Evolutionary conservation across 2,113 vertebrate genomes (phyloP).

Genomic region (Brachypteracias leptosomus): DNA sequence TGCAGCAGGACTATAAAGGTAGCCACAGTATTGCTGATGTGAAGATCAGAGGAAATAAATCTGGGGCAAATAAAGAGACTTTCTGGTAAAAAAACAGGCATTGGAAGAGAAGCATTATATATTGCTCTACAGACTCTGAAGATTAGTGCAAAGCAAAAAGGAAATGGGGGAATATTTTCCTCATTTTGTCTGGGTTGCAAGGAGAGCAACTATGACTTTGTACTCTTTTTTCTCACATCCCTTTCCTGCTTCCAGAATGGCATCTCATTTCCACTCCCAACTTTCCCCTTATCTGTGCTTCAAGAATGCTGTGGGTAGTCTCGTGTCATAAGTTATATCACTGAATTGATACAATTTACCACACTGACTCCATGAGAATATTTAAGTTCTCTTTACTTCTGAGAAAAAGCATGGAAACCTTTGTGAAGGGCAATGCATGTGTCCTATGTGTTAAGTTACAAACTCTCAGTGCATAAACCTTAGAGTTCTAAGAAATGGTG

Average conservation of each 20-base stretch:
- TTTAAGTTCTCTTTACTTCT: neutral
- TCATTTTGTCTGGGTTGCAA: neutral
- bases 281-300: neutral
- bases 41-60: neutral
- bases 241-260: neutral
- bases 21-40: neutral
- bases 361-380: neutral
- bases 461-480: neutral
- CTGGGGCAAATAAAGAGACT: neutral
- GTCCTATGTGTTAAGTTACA: neutral
- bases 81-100: neutral
- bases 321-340: neutral
- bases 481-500: neutral
- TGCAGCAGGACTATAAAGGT: neutral
- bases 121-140: neutral
- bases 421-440: neutral
- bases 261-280: neutral
- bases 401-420: neutral
- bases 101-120: neutral
- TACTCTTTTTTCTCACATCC: neutral
- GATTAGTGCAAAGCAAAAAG: neutral
- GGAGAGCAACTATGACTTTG: neutral
- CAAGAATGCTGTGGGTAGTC: neutral
- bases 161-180: neutral
- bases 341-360: neutral